Percentiles rank a stretch among this genome's conserved stretches.
Conservation (phyloP, 2,797 vertebrate genomes). For the Microctenopoma stevenorrisi region DNA sequence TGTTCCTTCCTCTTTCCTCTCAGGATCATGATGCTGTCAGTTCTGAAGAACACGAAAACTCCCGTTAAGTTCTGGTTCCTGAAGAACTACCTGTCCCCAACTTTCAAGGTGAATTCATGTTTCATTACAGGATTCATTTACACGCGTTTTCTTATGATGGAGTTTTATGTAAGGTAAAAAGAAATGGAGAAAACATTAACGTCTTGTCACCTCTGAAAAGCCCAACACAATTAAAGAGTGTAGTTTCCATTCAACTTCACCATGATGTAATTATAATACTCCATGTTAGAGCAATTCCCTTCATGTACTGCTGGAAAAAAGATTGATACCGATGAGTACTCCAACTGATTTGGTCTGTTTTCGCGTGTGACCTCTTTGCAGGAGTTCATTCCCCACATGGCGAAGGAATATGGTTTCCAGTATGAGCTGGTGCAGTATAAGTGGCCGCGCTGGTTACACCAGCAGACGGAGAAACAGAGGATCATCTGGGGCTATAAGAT, state of each 20-base stretch:
- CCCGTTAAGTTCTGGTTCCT: conserved; percentile 99
- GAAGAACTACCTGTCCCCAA: conserved; percentile 98
- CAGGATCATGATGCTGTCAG: conserved; percentile 99
- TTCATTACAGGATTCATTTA: no score
- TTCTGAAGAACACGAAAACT: conserved; percentile 96
- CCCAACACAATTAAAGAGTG: no score
- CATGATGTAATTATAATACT: not conserved
- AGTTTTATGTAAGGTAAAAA: no score
- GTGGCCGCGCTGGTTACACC: conserved; percentile 96
- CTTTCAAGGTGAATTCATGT: conserved; percentile 90
- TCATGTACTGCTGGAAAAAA: not conserved
- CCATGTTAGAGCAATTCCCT: not conserved
- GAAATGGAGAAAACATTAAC: no score
- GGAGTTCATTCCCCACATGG: conserved; percentile 96
- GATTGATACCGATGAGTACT: no score
- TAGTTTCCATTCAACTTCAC: not conserved
- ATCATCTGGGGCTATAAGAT: conserved; percentile 99
- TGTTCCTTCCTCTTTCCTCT: conserved; percentile 23
- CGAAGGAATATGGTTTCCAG: conserved; percentile 91
- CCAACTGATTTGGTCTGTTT: not conserved
- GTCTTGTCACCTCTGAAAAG: no score
- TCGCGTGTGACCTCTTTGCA: conserved; percentile 51
- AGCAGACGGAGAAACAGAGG: conserved; percentile 96
- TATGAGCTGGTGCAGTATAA: conserved; percentile 97
- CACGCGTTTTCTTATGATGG: no score